Base-by-base conservation (phyloP, 2,113 vertebrate genomes). In the Neolamprologus sp. region DNA sequence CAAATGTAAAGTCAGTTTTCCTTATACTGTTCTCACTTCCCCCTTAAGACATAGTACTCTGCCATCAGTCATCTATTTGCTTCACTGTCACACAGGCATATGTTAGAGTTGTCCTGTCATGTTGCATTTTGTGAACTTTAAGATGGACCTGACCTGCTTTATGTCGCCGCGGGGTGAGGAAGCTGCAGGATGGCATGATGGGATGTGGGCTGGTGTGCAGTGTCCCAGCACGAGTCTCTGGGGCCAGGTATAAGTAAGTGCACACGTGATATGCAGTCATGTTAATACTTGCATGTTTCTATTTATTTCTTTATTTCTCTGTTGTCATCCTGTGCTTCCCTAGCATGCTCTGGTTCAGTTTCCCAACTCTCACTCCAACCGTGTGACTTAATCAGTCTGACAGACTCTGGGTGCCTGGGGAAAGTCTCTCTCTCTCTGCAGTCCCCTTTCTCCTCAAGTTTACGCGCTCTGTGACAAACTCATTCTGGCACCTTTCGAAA, bases 361-460 rank as follows among this genome's bases (percentile, higher is more conserved):
- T 96, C 92, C 93, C 93, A 86, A 94, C 94, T 96, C 95, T 95
- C 91, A 91, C 93, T 95, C 95, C 95, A 92, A 91, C 95, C 90
- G 92, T 95, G 88, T 95, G 96, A 97, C 96, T 97, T 97, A 98
- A 97, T 96, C 97, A 97, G 96, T 90, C 97, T 97, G 98, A 98
- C 97, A 98, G 97, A 91, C 96, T 97, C 95, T 94, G 93, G 97
- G 96, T 97, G 97, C 97, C 97, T 95, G 86, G 86, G 97, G 95
- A 96, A 95, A 95, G 91, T 94, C 94, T 95, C 92, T 91, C 92
- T 91, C 96, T 93, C 93, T 94, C 89, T 87, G 17, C 94, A 93
- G 90, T 96, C 91, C 93, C 96, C 93, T 96, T 97, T 97, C 95
- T 87, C 97, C 96, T 95, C 94, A 92, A 95, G 92, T 97, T 97